These are phyloP conservation scores for Apodemia hepburni DNA, from an alignment of 2,888 invertebrate genomes.

Conservation along the genomic window DNA sequence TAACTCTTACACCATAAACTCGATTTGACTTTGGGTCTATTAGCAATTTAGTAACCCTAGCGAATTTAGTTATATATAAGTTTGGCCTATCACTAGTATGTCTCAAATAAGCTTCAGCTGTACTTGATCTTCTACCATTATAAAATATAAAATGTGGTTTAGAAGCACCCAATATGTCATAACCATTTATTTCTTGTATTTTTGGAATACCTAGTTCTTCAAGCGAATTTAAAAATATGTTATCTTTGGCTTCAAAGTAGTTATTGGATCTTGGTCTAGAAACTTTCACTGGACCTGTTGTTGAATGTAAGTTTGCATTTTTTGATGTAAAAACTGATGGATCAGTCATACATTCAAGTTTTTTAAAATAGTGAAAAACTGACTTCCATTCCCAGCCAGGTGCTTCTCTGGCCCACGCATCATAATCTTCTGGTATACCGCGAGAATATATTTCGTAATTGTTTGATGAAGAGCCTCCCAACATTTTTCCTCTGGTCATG, in stretches of 20 bases:
- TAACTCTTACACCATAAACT: constrained; percentile 52
- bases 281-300: constrained; percentile 39
- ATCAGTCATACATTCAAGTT: constrained; percentile 43
- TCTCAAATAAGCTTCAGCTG: constrained; percentile 57
- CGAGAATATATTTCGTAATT: constrained; percentile 42
- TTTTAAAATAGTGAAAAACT: constrained; percentile 41
- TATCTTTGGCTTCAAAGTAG: constrained; percentile 35
- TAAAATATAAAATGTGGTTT: constrained; percentile 43
- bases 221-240: constrained; percentile 36
- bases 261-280: constrained; percentile 38
- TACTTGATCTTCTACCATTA: constrained; percentile 57
- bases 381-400: constrained; percentile 43
- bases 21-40: constrained; percentile 41
- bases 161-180: constrained; percentile 38
- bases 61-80: constrained; percentile 50
- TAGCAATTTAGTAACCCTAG: constrained; percentile 52
- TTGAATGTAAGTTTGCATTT: constrained; percentile 39
- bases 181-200: constrained; percentile 40
- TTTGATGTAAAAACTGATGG: constrained; percentile 29
- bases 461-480: constrained; percentile 42
- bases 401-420: constrained; percentile 39
- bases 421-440: constrained; percentile 42
- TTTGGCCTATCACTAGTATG: constrained; percentile 46
- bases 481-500: constrained; percentile 41
- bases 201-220: constrained; percentile 42